Percentiles rank a stretch among this genome's conserved stretches.
These are phyloP conservation scores for Zosterops lateralis DNA, from an alignment of 2,113 vertebrate species.

Conservation along the genomic window DNA sequence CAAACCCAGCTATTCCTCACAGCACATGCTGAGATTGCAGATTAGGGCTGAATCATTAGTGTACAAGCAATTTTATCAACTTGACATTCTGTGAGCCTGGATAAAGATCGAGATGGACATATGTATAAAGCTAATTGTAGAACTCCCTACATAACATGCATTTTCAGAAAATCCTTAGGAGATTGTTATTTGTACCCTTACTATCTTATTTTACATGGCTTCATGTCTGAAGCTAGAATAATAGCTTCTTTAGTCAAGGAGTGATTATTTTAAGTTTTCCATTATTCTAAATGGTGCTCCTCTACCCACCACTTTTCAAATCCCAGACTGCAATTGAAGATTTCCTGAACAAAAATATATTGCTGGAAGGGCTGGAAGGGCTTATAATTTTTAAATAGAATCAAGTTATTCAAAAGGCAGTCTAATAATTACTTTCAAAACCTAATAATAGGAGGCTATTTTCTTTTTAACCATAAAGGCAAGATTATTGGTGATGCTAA, in stretches of 20 bases:
- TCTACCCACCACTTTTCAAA: not conserved
- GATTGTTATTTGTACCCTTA: not conserved
- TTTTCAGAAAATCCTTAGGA: not conserved
- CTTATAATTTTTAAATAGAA: not conserved
- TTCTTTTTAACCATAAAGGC: not conserved
- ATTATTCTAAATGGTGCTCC: not conserved
- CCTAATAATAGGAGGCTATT: not conserved
- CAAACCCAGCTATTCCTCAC: conserved; percentile 11
- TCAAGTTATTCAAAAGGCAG: not conserved
- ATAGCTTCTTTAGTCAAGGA: not conserved
- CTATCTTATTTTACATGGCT: not conserved
- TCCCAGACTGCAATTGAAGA: not conserved
- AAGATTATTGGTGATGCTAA: not conserved
- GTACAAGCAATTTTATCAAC: not conserved
- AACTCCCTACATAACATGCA: not conserved
- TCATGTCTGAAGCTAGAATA: not conserved
- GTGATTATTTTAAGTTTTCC: not conserved
- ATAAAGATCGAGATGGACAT: not conserved
- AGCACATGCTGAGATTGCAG: not conserved
- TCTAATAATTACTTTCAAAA: not conserved
- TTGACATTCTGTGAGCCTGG: not conserved
- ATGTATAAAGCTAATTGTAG: not conserved
- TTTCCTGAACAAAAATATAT: not conserved
- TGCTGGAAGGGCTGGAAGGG: not conserved
- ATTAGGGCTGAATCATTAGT: not conserved